phyloP scores from a whole-genome alignment of 92 coral and sea anemone species.

The Virgularia gustaviana region DNA sequence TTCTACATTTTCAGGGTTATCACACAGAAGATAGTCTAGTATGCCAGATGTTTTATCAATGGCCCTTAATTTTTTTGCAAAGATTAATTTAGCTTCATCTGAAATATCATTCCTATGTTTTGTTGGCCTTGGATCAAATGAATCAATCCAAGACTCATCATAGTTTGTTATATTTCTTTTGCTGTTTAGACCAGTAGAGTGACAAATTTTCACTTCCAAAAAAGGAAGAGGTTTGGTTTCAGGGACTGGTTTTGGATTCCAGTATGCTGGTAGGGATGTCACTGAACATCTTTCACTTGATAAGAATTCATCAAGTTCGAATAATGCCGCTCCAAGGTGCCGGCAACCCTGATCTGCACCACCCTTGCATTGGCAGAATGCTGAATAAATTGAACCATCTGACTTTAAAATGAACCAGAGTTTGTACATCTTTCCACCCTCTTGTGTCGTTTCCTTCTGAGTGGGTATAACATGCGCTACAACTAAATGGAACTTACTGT shows the following conservation, averaged over 20 bases:
- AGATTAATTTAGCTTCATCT: conserved; percentile 17
- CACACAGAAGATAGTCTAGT: conserved; percentile 49
- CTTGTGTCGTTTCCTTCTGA: conserved; percentile 63
- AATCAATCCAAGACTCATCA: conserved; percentile 68
- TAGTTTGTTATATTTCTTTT: conserved; percentile 46
- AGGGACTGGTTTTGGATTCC: conserved; percentile 66
- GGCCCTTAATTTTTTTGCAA: conserved; percentile 49
- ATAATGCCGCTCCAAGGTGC: conserved; percentile 64
- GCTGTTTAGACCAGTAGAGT: conserved; percentile 37
- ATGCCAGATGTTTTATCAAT: conserved; percentile 58
- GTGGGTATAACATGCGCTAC: conserved; percentile 62
- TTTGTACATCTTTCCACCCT: conserved; percentile 54
- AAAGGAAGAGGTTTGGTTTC: conserved; percentile 52
- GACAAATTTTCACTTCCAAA: conserved; percentile 33
- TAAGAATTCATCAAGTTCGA: conserved; percentile 59
- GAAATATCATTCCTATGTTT: conserved; percentile 54
- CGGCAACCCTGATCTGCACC: conserved; percentile 71
- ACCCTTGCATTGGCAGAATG: conserved; percentile 67
- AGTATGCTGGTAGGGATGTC: conserved; percentile 59
- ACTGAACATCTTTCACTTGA: conserved; percentile 54
- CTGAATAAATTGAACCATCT: conserved; percentile 58
- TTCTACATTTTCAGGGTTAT: neutral
- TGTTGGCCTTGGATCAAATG: conserved; percentile 60
- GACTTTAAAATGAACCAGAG: conserved; percentile 57
- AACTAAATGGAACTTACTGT: conserved; percentile 43